phyloP scores from a whole-genome alignment of 2,888 invertebrate genomes.

The Pterostichus madidus region DNA sequence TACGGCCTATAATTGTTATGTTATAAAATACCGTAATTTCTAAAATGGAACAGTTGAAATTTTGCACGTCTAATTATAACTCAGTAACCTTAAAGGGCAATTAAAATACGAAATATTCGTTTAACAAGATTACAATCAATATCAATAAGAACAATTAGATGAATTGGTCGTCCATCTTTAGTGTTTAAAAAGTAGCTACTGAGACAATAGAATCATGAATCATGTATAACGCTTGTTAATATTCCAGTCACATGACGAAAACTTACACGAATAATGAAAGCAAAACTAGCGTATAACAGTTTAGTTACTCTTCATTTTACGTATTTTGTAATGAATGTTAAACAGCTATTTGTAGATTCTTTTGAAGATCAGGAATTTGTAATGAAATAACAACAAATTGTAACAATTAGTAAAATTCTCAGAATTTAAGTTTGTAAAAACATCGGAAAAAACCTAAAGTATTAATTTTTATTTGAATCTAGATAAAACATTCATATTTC shows the following conservation, averaged over 20 bases:
- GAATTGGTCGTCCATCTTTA: conserved; percentile 39
- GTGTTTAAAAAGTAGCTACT: neutral
- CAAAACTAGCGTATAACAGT: conserved; percentile 22
- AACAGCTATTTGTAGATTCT: neutral
- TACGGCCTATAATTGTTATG: no score
- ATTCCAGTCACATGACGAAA: conserved; percentile 52
- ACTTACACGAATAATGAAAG: conserved; percentile 53
- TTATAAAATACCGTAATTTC: no score
- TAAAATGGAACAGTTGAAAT: neutral
- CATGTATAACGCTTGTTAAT: conserved; percentile 53
- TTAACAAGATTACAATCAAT: conserved; percentile 58
- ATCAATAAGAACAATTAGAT: conserved; percentile 56
- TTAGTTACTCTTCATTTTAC: conserved; percentile 10
- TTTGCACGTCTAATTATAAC: conserved; percentile 10
- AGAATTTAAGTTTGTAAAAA: no score
- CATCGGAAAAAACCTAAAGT: no score
- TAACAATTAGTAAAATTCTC: no score
- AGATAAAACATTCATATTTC: no score
- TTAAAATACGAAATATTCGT: conserved; percentile 26
- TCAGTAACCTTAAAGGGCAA: conserved; percentile 40
- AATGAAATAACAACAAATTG: no score
- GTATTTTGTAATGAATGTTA: neutral
- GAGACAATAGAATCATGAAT: conserved; percentile 54
- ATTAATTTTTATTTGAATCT: no score
- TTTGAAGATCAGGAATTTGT: neutral